Evolutionary conservation across 2,888 invertebrate species (phyloP), one percentile per base, ranked within the genome.

Genomic region (Lysandra bellargus): DNA sequence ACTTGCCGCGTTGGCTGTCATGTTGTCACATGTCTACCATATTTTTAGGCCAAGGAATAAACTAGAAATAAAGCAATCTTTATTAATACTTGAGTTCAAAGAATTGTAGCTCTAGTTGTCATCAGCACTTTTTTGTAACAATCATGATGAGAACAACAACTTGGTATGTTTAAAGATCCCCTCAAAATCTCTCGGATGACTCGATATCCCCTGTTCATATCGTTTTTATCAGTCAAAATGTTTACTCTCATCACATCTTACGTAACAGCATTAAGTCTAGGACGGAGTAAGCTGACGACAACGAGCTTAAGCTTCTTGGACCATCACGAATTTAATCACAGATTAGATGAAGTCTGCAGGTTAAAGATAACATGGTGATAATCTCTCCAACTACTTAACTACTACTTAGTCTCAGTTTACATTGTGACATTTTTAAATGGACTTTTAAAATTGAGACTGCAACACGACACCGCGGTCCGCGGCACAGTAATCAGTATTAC

Each of bases 271-370:
- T 69, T 69, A 37, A 1, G 33, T 33, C 69, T 37, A 5, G 33
- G 69, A 69, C 14, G 69, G 6, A 37, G 30, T 64, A 30, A 23
- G 30, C 33, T 33, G 69, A 37, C 33, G 69, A 37, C 33, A 37
- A 69, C 69, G 37, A 37, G 37, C 69, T 69, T 69, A 37, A 64
- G 69, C 33, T 33, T 33, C 33, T 69, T 33, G 69, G 9, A 69
- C 69, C 69, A 69, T 69, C 33, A 69, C 33, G 17, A 69, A 69
- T 37, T 69, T 69, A 69, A 69, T 69, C 69, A 37, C 17, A 37
- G 14, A 69, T 69, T 69, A 69, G 69, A 69, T 14, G 69, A 33
- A 69, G 69, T 69, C 69, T 14, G 69, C 23, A 12, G 12, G 14
- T 69, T 33, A 33, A 14, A 3, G 64, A 64, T 23, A 23, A 30